Base-by-base conservation (phyloP, 2,113 vertebrate genomes). In the Felis chaus region DNA sequence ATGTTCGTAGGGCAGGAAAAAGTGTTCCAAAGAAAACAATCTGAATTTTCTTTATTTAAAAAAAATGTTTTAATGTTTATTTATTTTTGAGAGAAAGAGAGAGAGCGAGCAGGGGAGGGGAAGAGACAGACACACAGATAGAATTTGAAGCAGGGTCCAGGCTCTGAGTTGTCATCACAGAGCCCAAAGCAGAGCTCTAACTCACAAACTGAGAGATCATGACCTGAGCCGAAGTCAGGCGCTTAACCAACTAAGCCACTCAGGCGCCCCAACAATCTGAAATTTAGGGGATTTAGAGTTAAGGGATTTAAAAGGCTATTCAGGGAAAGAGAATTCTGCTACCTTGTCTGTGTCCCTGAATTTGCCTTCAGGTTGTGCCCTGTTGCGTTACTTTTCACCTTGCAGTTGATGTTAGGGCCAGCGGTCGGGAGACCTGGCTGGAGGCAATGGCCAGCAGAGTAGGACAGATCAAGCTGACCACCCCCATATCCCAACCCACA, bases 301-400 rank as follows among this genome's bases (percentile, higher is more conserved):
- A 80, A 23, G 23, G 7, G 5, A 79, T 89, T 66, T 45, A 16
- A 57, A 65, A 39, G 57, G 2, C 80, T 68, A 27, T 73, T 95
- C 19, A 33, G 27, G 39, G 12, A 12, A 76, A 48, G 4, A 31
- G 12, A 3, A 21, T 12, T 50, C 16, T 76, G 29, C 12, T 86
- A 81, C 48, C 71, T 92, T 81, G 31, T 86, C 66, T 86, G 6
- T 61, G 29, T 50, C 8, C 61, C 79, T 85, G 45, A 50, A 91
- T 79, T 53, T 80, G 23, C 3, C 33, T 89, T 86, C 23, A 63
- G 13, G 16, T 71, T 81, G 8, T 48, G 55, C 14, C 19, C 23
- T 94, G 15, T 36, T 63, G 41, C 18, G 16, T 29, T 6, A 12
- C 36, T 80, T 85, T 39, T 31, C 19, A 1, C 66, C 81, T 36